Evolutionary conservation across 2,797 vertebrate genomes (phyloP), one percentile per base, ranked within the genome.

Genomic region (Myotis findleyi): DNA sequence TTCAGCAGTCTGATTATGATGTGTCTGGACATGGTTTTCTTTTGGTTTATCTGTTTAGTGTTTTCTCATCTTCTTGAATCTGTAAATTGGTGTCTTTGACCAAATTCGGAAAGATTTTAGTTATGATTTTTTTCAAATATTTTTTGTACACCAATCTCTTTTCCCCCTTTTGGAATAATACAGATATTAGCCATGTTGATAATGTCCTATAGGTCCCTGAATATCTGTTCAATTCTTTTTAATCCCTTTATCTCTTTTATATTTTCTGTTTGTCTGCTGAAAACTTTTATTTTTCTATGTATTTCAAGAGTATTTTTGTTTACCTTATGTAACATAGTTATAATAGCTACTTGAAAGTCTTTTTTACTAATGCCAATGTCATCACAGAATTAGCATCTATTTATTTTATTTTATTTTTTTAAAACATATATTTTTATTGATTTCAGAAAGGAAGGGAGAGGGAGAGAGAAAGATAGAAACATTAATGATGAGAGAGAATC

Each of bases 241-340:
- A 57, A 10, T 66, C 27, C 33, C 64, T 93, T 85, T 88, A 38
- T 95, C 33, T 85, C 38, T 89, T 82, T 36, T 49, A 55, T 47
- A 83, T 85, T 81, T 93, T 87, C 21, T 73, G 0, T 62, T 93
- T 96, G 38, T 87, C 64, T 92, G 3, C 59, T 71, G 76, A 87
- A 51, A 91, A 68, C 20, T 5, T 86, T 8, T 89, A 7, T 86
- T 14, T 44, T 93, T 55, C 53, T 21, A 23, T 38, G 53, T 94
- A 51, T 87, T 89, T 95, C 11, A 83, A 90, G 20, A 92, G n/a
- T 75, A 23, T 55, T 93, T 92, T 93, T 93, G 30, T 89, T 79
- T 85, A 33, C 57, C 44, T 94, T 55, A n/a, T 93, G 59, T 23
- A 87, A n/a, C 14, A 49, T 62, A 49, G 59, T 92, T 62, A 80